These are phyloP conservation scores for Drosophila rhopaloa DNA, from an alignment of 1,140 invertebrate genomes.

Conservation along the genomic window DNA sequence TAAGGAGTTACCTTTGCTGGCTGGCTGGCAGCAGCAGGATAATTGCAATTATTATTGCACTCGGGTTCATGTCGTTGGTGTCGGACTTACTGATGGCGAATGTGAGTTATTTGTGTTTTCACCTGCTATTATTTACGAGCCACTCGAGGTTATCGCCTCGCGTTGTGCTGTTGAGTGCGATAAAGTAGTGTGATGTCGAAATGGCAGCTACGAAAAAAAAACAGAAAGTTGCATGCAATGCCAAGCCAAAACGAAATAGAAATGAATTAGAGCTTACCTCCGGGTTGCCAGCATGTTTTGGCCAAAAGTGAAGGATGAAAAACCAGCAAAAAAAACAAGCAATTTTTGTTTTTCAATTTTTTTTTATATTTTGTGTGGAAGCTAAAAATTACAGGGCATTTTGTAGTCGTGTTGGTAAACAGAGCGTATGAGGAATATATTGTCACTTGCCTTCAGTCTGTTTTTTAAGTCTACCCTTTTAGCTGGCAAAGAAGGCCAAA, in stretches of 20 bases:
- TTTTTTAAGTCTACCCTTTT: constrained; percentile 19
- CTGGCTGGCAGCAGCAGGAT: constrained; percentile 29
- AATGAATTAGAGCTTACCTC: constrained; percentile 14
- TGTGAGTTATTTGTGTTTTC: constrained; percentile 31
- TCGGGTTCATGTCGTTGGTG: constrained; percentile 41
- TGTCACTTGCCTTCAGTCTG: constrained; percentile 16
- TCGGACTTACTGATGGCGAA: constrained; percentile 39
- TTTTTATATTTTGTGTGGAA: neutral
- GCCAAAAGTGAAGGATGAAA: constrained; percentile 24
- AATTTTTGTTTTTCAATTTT: neutral
- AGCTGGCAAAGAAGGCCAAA: constrained; percentile 14
- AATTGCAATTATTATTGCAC: constrained; percentile 33
- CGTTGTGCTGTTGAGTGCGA: constrained; percentile 16
- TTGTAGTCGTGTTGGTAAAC: neutral
- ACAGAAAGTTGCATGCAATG: constrained; percentile 39
- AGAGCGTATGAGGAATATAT: constrained; percentile 2
- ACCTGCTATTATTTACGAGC: constrained; percentile 43
- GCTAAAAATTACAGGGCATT: constrained; percentile 4
- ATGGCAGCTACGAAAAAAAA: constrained; percentile 14
- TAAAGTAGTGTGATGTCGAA: constrained; percentile 43
- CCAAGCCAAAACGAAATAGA: constrained; percentile 27
- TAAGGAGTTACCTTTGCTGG: constrained; percentile 18
- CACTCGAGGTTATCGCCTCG: constrained; percentile 33
- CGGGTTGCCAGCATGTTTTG: constrained; percentile 12
- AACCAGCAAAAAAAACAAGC: neutral